Base-by-base conservation (phyloP, 2,888 invertebrate species). In the Gastracanthus pulcherrimus region DNA sequence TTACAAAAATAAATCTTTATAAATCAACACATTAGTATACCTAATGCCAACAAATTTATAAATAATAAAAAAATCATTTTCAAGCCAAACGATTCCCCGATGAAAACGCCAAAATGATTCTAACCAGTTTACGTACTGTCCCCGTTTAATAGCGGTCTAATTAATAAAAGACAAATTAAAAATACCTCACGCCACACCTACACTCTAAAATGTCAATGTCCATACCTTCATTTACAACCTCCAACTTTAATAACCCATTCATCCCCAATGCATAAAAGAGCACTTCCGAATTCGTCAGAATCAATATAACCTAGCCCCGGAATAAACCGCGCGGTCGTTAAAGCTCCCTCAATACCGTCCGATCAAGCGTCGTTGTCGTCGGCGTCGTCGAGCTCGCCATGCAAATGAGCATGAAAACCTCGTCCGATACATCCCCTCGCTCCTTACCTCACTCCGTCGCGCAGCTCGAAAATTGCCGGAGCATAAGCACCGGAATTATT, bases 361-460 rank as follows among this genome's bases (percentile, higher is more conserved):
- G 7, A 51, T n/a, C 7, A 19, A 51, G 2, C 19, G 51, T n/a
- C n/a, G n/a, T n/a, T n/a, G n/a, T n/a, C n/a, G n/a, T n/a, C n/a
- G n/a, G n/a, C n/a, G n/a, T n/a, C n/a, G n/a, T n/a, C n/a, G 7
- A 11, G 26, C 7, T 26, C 19, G 29, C 29, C 31, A 77, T 69
- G 70, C 70, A 77, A 77, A 78, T 72, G 72, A 72, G 34, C 45
- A n/a, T n/a, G n/a, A 64, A 72, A 72, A 71, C 34, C 16, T 41
- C 13, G 13, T 13, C 11, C 41, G 51, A 64, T 55, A 66, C 64
- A 38, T 72, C 19, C 48, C 48, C 11, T n/a, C 2, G n/a, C 64
- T 36, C 67, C 67, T 60, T 67, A 51, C 19, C n/a, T 58, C n/a
- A 9, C 58, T 74, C 41, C 19, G 26, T 13, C 2, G 16, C 16